Percentiles rank a stretch among this genome's conserved stretches.
phyloP scores from a whole-genome alignment of 2,888 invertebrate species.

The Tenthredo notha region DNA sequence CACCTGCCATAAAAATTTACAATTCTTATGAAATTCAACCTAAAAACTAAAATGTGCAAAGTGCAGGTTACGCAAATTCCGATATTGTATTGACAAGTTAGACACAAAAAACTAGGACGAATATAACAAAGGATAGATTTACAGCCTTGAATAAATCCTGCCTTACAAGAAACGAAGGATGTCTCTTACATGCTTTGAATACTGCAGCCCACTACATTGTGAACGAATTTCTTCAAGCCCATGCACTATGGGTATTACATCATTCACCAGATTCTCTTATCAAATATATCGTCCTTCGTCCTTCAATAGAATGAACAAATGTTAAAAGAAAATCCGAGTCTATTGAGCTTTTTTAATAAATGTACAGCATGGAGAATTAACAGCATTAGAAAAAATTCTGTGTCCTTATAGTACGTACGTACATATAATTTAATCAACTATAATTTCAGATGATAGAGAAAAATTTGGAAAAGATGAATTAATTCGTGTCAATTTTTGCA shows the following conservation, averaged over 20 bases:
- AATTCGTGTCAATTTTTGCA: background rate
- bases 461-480: background rate
- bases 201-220: background rate
- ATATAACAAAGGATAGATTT: slow-evolving; percentile 5
- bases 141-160: slow-evolving; percentile 6
- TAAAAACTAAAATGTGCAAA: slow-evolving; percentile 2
- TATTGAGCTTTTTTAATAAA: background rate
- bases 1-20: background rate
- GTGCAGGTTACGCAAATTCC: slow-evolving; percentile 26
- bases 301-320: background rate
- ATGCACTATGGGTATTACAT: background rate
- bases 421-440: background rate
- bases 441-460: background rate
- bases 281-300: background rate
- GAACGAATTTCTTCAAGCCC: too few relatives aligned
- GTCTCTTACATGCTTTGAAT: background rate
- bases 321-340: background rate
- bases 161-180: background rate
- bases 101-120: background rate
- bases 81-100: slow-evolving; percentile 4
- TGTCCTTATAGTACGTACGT: background rate
- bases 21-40: slow-evolving; percentile 28
- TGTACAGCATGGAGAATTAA: background rate
- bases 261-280: background rate
- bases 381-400: background rate